Base-by-base conservation (phyloP, 2,888 invertebrate species). In the Plagiodera versicolora region DNA sequence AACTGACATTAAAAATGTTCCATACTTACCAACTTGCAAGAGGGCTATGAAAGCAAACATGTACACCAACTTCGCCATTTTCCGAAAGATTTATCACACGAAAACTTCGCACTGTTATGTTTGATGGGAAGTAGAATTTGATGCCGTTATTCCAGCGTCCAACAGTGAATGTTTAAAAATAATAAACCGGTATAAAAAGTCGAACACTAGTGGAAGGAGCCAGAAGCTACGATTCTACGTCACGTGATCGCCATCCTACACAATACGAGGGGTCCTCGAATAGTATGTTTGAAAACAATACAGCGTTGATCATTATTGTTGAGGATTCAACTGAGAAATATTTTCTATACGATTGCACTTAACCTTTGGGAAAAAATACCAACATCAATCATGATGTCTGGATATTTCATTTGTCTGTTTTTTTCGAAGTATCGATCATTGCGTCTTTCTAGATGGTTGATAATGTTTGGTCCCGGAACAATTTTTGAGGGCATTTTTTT, bases 41-140 rank as follows among this genome's bases (percentile, higher is more conserved):
- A 56, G 50, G 11, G 60, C 63, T 8, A 63, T 52, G 44, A 60
- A 65, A 18, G 58, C 65, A 10, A 65, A 61, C 17, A 65, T 8
- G 6, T 60, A 30, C 56, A 65, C 65, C 18, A 65, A 54, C 46
- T 61, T 65, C 2, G 65, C 49, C 65, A 65, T 65, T 50, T 55
- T 58, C 24, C 44, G 6, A 14, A 49, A 3, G 48, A 20, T 39
- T 35, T 20, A 32, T 28, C n/a, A 11, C 6, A 32, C 11, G 9
- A 10, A 10, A 39, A 14, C 32, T 16, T 18, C 16, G 9, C 45
- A n/a, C n/a, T 14, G 39, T n/a, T n/a, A n/a, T n/a, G n/a, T n/a
- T n/a, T n/a, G n/a, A n/a, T n/a, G n/a, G n/a, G n/a, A n/a, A n/a
- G n/a, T n/a, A n/a, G n/a, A n/a, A n/a, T n/a, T n/a, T n/a, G n/a